Evolutionary conservation across 2,113 vertebrate species (phyloP).

Genomic region (Eulemur rufifrons): DNA sequence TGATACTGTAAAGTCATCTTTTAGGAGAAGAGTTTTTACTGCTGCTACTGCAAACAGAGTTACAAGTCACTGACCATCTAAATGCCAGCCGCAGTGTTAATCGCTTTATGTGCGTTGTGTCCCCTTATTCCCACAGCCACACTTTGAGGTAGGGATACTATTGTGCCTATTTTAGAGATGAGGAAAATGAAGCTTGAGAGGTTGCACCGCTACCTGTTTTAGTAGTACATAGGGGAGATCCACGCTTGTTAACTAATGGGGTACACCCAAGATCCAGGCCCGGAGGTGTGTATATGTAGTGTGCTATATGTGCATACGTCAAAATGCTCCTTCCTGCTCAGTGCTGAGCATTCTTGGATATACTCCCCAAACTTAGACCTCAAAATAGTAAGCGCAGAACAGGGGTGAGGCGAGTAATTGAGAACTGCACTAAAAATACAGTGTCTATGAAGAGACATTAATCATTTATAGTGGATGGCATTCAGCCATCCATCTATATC

Average conservation of each 20-base stretch:
- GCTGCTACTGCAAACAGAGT: neutral
- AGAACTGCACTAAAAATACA: neutral
- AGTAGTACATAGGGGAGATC: neutral
- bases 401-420: neutral
- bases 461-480: neutral
- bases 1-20: slow-evolving; percentile 15
- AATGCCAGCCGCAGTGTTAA: neutral
- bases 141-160: neutral
- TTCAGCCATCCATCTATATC: neutral
- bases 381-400: neutral
- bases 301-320: neutral
- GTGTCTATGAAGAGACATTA: neutral
- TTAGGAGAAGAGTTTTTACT: slow-evolving; percentile 1
- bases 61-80: neutral
- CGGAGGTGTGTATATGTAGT: neutral
- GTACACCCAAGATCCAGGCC: neutral
- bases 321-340: neutral
- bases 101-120: neutral
- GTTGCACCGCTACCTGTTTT: neutral
- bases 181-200: neutral
- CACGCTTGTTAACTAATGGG: neutral
- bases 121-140: neutral
- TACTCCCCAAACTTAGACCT: neutral
- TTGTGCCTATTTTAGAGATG: neutral
- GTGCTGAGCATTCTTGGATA: neutral